Percentiles rank a stretch among this genome's conserved stretches.
These are phyloP conservation scores for Kudoa iwatai DNA, from an alignment of 30 jellyfish, hydroid and myxozoan species.

Conservation along the genomic window DNA sequence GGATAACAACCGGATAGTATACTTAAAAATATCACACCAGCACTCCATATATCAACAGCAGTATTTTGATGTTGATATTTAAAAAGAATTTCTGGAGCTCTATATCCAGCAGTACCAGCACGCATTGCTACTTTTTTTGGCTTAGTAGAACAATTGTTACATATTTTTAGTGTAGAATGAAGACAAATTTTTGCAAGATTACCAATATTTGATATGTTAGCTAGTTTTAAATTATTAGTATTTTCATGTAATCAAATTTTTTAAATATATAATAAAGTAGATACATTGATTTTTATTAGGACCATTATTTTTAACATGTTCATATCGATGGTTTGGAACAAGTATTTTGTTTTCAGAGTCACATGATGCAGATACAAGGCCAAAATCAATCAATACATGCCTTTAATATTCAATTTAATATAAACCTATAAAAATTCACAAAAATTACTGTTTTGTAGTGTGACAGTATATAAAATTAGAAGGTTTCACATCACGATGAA, in stretches of 20 bases:
- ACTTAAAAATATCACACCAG: constrained; percentile 46
- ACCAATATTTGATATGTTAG: too few relatives aligned
- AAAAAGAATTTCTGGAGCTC: constrained; percentile 73
- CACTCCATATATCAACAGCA: constrained; percentile 95
- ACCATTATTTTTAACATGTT: too few relatives aligned
- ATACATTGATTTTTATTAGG: too few relatives aligned
- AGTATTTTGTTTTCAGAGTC: too few relatives aligned
- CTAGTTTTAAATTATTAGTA: too few relatives aligned
- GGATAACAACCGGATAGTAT: constrained; percentile 79
- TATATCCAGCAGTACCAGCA: constrained; percentile 98
- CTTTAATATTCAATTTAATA: constrained; percentile 3
- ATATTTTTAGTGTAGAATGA: not conserved
- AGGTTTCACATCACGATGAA: constrained; percentile 89
- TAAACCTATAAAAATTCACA: not conserved
- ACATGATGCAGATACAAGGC: too few relatives aligned
- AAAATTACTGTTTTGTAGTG: constrained; percentile 10
- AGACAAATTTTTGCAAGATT: constrained; percentile 1
- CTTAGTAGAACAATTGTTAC: constrained; percentile 4
- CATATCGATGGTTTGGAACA: too few relatives aligned
- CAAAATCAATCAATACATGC: constrained; percentile 55
- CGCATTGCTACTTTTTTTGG: constrained; percentile 64
- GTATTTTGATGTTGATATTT: constrained; percentile 52
- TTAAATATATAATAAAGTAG: too few relatives aligned
- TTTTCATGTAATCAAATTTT: too few relatives aligned
- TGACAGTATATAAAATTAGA: constrained; percentile 33